Percentiles rank a stretch among this genome's conserved stretches.
These are phyloP conservation scores for Cyanistes caeruleus DNA, from an alignment of 2,113 vertebrate genomes.

Conservation along the genomic window DNA sequence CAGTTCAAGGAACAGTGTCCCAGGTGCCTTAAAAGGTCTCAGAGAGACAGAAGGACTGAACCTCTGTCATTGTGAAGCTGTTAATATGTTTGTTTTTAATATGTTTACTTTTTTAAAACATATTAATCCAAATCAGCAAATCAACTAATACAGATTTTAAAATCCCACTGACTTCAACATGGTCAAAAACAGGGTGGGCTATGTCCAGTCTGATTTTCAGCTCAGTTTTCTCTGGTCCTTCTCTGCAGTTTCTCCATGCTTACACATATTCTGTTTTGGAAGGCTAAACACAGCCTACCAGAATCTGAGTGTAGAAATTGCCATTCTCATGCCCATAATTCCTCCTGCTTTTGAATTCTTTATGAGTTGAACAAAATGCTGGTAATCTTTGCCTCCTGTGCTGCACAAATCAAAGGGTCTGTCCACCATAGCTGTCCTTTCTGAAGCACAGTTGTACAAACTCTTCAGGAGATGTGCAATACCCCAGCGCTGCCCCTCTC, in stretches of 20 bases:
- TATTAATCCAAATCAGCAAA: not conserved
- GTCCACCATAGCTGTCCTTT: fast-evolving
- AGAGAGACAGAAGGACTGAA: not conserved
- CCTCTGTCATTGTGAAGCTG: not conserved
- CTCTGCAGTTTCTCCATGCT: not conserved
- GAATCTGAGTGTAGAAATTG: not conserved
- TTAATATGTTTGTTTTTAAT: no score
- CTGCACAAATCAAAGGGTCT: not conserved
- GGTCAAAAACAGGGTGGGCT: not conserved
- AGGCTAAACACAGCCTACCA: not conserved
- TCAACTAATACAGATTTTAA: not conserved
- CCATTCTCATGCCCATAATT: not conserved
- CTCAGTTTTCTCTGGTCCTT: not conserved
- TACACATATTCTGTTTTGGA: fast-evolving
- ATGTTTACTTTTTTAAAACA: not conserved
- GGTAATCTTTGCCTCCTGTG: not conserved
- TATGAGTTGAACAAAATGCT: not conserved
- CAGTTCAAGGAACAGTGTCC: not conserved
- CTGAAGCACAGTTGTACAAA: not conserved
- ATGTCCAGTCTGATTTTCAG: not conserved
- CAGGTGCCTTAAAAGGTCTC: not conserved
- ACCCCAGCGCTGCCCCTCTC: fast-evolving
- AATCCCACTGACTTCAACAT: not conserved
- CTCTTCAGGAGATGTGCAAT: not conserved
- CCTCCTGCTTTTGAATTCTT: not conserved